Conservation (phyloP, 1,140 invertebrate species). For the Orchesella cincta region DNA sequence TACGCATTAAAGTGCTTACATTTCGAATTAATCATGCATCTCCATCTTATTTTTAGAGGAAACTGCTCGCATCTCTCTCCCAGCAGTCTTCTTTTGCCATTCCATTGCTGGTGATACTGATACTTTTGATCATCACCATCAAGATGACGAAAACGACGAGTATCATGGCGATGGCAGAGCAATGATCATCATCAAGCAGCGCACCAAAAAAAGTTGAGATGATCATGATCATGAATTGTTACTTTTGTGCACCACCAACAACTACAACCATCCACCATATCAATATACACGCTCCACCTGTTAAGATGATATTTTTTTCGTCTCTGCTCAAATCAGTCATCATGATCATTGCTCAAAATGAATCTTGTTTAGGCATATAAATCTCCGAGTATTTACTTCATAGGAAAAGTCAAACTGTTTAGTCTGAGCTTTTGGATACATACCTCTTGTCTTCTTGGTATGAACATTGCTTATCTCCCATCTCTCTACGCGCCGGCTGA, state of each 20-base stretch:
- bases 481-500: no score
- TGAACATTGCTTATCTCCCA: no score
- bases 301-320: neutral
- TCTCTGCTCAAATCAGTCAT: neutral
- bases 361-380: neutral
- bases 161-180: neutral
- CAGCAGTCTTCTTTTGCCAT: neutral
- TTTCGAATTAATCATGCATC: conserved; percentile 3
- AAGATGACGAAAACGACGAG: neutral
- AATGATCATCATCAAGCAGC: neutral
- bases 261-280: neutral
- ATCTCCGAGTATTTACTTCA: neutral
- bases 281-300: neutral
- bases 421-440: no score
- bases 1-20: neutral
- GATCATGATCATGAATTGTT: neutral
- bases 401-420: neutral
- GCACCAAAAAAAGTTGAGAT: neutral
- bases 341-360: neutral
- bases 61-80: neutral
- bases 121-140: conserved; percentile 20
- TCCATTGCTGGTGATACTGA: neutral
- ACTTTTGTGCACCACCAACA: neutral
- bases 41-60: neutral
- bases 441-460: no score